phyloP scores from a whole-genome alignment of 2,113 vertebrate species.

The Tragelaphus strepsiceros region DNA sequence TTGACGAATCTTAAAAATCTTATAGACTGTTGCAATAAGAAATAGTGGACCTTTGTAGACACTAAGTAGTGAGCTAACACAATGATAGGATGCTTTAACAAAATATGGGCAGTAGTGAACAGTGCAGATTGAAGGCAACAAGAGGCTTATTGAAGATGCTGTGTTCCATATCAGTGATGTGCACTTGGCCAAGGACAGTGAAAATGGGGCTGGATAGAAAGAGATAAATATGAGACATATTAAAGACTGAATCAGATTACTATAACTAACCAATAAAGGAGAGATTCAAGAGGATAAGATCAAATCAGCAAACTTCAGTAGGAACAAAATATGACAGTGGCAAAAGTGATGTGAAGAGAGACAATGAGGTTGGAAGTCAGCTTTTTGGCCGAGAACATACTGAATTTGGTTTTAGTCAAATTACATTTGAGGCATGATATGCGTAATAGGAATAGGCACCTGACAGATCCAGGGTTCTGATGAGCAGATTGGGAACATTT shows the following conservation, averaged over 20 bases:
- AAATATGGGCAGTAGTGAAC: background rate
- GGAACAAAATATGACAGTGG: background rate
- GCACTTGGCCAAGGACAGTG: background rate
- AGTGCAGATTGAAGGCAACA: background rate
- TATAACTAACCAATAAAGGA: background rate
- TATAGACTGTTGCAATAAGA: background rate
- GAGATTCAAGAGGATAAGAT: background rate
- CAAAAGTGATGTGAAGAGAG: background rate
- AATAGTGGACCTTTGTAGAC: background rate
- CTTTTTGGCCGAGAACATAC: background rate
- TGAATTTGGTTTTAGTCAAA: background rate
- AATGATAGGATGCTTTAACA: background rate
- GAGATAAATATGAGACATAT: background rate
- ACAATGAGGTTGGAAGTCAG: background rate
- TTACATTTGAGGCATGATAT: background rate
- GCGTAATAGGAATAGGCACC: background rate
- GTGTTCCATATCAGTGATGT: background rate
- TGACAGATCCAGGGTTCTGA: background rate
- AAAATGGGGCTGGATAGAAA: background rate
- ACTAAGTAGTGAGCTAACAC: background rate
- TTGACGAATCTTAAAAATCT: background rate
- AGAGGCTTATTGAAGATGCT: background rate
- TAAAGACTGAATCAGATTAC: background rate
- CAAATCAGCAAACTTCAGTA: background rate
- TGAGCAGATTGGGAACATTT: background rate